These are phyloP conservation scores for Pteruthius melanotis DNA, from an alignment of 2,113 vertebrate species.

Conservation along the genomic window DNA sequence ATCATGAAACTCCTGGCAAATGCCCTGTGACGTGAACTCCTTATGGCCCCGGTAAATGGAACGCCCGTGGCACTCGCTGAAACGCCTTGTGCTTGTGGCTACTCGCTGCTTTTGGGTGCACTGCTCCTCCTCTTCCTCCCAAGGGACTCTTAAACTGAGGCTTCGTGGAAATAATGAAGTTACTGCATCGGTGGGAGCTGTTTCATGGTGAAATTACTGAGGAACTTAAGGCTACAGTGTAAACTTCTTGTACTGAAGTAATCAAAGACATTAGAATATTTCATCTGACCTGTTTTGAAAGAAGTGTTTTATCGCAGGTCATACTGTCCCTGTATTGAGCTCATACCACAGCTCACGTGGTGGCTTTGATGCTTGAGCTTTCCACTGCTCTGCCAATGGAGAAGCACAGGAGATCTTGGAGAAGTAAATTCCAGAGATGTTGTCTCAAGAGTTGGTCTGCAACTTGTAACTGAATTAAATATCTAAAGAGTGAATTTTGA, in stretches of 20 bases:
- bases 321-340: background rate
- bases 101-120: background rate
- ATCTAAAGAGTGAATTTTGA: background rate
- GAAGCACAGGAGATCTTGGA: background rate
- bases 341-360: background rate
- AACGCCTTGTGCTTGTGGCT: background rate
- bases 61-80: background rate
- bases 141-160: background rate
- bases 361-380: background rate
- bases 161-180: background rate
- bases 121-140: background rate
- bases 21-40: slow-evolving; percentile 37
- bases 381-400: background rate
- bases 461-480: background rate
- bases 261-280: background rate
- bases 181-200: background rate
- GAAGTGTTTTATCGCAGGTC: background rate
- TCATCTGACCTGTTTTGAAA: background rate
- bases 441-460: background rate
- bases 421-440: background rate
- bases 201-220: background rate
- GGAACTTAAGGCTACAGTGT: background rate
- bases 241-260: background rate
- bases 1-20: background rate
- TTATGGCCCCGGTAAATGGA: background rate